Evolutionary conservation across 2,888 invertebrate species (phyloP), one percentile per base, ranked within the genome.

Genomic region (Mechanitis mazaeus): DNA sequence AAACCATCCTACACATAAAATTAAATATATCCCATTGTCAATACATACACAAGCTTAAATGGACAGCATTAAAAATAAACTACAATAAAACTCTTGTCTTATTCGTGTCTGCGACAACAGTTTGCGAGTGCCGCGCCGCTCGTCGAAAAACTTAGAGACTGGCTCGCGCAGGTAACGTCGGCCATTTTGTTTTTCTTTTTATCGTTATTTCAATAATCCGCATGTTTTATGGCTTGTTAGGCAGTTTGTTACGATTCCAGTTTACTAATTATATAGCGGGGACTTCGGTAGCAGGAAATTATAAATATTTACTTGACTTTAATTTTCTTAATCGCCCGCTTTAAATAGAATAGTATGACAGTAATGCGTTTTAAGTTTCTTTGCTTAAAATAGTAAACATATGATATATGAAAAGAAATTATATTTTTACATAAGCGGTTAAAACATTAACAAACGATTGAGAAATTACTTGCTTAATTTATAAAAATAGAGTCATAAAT

Each of bases 141-240:
- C 72, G 65, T 68, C 76, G 77, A 75, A 76, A 80, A 81, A 69
- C 67, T 66, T 69, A 60, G 68, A 76, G 74, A 79, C 78, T 76
- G 81, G 79, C 79, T 73, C 77, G 80, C 82, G 81, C 87, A 87
- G 87, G 87, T 87, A 86, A 82, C 72, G 71, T 71, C 81, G 74
- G 79, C 84, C 85, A 84, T 85, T 80, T 85, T 85, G 83, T 78
- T 76, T 75, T 65, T 74, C 72, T 73, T 66, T 81, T 84, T 83
- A 78, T 80, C 80, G 79, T 80, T 79, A 77, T 79, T 84, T 85
- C 78, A 84, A 87, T 85, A 87, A 87, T 87, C 84, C 79, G 79
- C 85, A 79, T 84, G 83, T 87, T 87, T 86, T 87, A 87, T 83
- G 75, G 83, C 84, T 83, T 86, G 86, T 87, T 82, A 81, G 75